These are phyloP conservation scores for Argyresthia albistria DNA, from an alignment of 2,888 invertebrate species.

Conservation along the genomic window DNA sequence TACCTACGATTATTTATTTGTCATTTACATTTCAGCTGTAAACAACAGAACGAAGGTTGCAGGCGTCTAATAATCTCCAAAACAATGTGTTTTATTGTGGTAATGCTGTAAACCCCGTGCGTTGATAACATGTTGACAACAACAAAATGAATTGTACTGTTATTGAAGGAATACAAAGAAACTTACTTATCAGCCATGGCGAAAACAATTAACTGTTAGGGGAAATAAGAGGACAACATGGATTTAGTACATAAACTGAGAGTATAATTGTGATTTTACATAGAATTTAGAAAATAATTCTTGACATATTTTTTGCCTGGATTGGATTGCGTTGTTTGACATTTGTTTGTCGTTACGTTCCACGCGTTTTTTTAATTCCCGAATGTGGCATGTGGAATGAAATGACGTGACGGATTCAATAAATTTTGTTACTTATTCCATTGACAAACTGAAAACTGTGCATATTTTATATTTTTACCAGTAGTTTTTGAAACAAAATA, in stretches of 20 bases:
- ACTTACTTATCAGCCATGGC: conserved; percentile 65
- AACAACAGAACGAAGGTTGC: too few relatives aligned
- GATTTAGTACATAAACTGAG: conserved; percentile 42
- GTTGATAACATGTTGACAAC: conserved; percentile 36
- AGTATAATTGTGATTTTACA: conserved; percentile 50
- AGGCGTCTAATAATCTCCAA: too few relatives aligned
- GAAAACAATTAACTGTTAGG: conserved; percentile 23
- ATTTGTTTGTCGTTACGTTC: conserved; percentile 28
- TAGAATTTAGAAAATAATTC: conserved; percentile 56
- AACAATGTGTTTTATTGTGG: conserved; percentile 9
- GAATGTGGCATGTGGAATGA: too few relatives aligned
- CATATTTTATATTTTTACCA: too few relatives aligned
- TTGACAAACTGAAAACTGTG: too few relatives aligned
- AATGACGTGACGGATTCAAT: too few relatives aligned
- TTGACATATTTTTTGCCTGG: conserved; percentile 53
- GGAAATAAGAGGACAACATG: conserved; percentile 38
- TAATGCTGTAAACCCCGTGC: conserved; percentile 19
- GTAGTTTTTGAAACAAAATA: too few relatives aligned
- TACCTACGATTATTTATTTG: too few relatives aligned
- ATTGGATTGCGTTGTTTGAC: conserved; percentile 53
- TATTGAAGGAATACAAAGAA: conserved; percentile 12
- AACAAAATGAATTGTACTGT: conserved; percentile 2
- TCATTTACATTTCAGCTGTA: too few relatives aligned
- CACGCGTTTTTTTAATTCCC: background rate
- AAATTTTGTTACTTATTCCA: too few relatives aligned